phyloP scores from a whole-genome alignment of 2,888 invertebrate species.

The Pyralis farinalis region DNA sequence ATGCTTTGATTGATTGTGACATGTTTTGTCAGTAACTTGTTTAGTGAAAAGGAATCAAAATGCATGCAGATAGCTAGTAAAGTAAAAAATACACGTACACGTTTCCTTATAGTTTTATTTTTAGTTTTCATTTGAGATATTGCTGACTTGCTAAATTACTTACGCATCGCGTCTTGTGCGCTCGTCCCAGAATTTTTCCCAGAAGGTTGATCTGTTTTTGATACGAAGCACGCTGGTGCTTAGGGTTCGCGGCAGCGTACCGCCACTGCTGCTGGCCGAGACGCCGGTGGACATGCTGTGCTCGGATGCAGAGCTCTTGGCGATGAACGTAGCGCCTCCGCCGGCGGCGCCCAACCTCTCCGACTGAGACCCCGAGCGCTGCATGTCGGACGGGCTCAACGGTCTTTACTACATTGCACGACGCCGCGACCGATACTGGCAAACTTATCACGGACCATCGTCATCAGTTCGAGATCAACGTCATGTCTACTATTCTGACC shows the following conservation, averaged over 20 bases:
- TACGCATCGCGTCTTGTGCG: slow-evolving; percentile 85
- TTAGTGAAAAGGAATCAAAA: slow-evolving; percentile 1
- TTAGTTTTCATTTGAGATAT: neutral
- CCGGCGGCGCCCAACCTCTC: slow-evolving; percentile 70
- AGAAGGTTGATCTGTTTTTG: slow-evolving; percentile 89
- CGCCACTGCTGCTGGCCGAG: slow-evolving; percentile 67
- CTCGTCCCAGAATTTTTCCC: slow-evolving; percentile 91
- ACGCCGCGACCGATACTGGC: slow-evolving; percentile 19
- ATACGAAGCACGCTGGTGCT: slow-evolving; percentile 91
- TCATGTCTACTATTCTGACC: slow-evolving; percentile 25
- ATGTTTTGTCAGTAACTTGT: neutral
- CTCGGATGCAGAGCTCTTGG: slow-evolving; percentile 72
- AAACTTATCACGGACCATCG: slow-evolving; percentile 23
- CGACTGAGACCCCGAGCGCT: slow-evolving; percentile 81
- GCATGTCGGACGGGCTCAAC: slow-evolving; percentile 42
- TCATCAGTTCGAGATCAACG: slow-evolving; percentile 28
- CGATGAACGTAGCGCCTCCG: slow-evolving; percentile 51
- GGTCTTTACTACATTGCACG: slow-evolving; percentile 39
- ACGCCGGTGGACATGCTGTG: slow-evolving; percentile 77
- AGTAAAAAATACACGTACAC: too few species aligned
- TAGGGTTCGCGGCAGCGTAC: slow-evolving; percentile 84
- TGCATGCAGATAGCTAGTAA: neutral
- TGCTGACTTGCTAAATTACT: slow-evolving; percentile 52
- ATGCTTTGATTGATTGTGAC: neutral
- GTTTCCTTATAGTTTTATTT: neutral